A percentile compares a stretch with the other conserved stretches of the same genome.
These are phyloP conservation scores for Coptotermes formosanus DNA, from an alignment of 1,140 invertebrate species.

Conservation along the genomic window DNA sequence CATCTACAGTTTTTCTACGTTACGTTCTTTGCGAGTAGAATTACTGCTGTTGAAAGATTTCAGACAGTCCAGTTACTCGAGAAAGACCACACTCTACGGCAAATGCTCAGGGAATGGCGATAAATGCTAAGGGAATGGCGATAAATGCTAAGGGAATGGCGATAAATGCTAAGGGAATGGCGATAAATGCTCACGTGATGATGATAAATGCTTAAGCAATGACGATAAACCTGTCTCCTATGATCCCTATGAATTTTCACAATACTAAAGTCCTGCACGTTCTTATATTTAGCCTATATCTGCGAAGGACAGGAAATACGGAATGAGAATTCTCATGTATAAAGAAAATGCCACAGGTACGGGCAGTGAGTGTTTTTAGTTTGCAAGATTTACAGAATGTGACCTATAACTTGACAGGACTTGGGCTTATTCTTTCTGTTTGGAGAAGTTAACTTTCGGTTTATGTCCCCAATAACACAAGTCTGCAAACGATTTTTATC, in stretches of 20 bases:
- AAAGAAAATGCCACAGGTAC: background rate
- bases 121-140: too few relatives aligned
- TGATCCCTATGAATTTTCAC: background rate
- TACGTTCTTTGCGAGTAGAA: too few relatives aligned
- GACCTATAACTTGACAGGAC: background rate
- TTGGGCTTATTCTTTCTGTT: background rate
- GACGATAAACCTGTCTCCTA: background rate
- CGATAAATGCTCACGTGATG: too few relatives aligned
- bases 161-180: too few relatives aligned
- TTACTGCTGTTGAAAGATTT: too few relatives aligned
- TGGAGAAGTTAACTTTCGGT: background rate
- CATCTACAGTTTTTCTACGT: too few relatives aligned
- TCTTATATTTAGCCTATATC: background rate
- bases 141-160: too few relatives aligned
- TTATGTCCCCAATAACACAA: background rate
- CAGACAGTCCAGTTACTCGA: too few relatives aligned
- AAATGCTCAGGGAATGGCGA: too few relatives aligned
- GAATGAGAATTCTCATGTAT: background rate
- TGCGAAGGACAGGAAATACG: background rate
- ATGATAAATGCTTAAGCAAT: too few relatives aligned
- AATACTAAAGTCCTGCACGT: background rate
- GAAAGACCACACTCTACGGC: too few relatives aligned
- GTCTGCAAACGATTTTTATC: background rate
- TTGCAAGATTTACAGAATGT: background rate
- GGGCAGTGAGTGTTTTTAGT: background rate